These are phyloP conservation scores for Panopea generosa DNA, from an alignment of 2,888 invertebrate species.

Conservation along the genomic window DNA sequence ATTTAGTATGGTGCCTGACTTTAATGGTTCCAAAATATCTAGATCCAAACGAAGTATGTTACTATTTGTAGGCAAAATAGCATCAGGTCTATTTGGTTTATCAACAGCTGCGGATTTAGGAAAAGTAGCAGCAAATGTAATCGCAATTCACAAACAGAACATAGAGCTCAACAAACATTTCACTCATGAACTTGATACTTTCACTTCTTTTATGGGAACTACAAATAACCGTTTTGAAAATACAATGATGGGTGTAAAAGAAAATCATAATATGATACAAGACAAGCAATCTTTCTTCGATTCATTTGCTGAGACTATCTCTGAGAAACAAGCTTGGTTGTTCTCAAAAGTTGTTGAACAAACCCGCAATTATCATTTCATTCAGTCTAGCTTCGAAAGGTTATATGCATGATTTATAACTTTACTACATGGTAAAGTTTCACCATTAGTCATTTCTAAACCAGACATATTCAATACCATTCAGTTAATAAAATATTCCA, in stretches of 20 bases:
- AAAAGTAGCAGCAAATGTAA: slow-evolving; percentile 7
- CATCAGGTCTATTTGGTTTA: slow-evolving; percentile 10
- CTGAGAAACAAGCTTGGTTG: not conserved
- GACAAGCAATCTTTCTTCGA: not conserved
- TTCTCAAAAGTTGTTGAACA: not conserved
- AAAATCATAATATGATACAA: not conserved
- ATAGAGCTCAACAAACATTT: slow-evolving; percentile 3
- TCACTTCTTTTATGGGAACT: slow-evolving; percentile 9
- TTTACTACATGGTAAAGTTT: no score
- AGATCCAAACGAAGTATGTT: not conserved
- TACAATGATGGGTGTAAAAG: not conserved
- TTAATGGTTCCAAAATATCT: no score
- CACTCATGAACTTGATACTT: not conserved
- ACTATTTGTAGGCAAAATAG: slow-evolving; percentile 8
- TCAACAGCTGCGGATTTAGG: not conserved
- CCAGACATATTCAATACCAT: not conserved
- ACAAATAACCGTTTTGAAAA: slow-evolving; percentile 12
- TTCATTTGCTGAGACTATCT: not conserved
- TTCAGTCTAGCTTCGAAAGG: not conserved
- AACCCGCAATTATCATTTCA: not conserved
- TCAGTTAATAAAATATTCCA: not conserved
- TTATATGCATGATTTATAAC: no score
- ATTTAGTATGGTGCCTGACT: no score
- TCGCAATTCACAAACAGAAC: not conserved
- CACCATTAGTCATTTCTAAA: no score